These are phyloP conservation scores for Rhagophthalmus giganteus DNA, from an alignment of 2,888 invertebrate species.

Conservation along the genomic window DNA sequence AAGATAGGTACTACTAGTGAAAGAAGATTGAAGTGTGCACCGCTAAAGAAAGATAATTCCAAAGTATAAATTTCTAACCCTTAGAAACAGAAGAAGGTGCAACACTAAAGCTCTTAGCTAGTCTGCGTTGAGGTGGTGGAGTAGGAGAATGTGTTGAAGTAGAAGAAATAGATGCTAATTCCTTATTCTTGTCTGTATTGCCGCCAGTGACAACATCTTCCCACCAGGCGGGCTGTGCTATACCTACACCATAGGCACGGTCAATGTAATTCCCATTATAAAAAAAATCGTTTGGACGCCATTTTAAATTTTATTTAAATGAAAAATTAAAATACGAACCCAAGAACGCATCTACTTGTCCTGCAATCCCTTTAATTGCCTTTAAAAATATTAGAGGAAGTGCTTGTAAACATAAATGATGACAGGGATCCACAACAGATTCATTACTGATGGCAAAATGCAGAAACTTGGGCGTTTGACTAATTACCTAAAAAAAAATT, in stretches of 20 bases:
- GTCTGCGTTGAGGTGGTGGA: conserved; percentile 83
- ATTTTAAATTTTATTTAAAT: neutral
- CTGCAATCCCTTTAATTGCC: conserved; percentile 91
- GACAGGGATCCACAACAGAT: conserved; percentile 83
- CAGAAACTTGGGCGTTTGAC: conserved; percentile 72
- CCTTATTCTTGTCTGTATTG: conserved; percentile 53
- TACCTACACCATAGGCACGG: conserved; percentile 50
- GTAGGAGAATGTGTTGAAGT: conserved; percentile 70
- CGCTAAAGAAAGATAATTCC: neutral
- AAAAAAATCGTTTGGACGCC: conserved; percentile 19
- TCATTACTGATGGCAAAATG: conserved; percentile 80
- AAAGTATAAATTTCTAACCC: conserved; percentile 52
- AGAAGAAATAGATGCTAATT: conserved; percentile 39
- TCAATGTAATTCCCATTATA: conserved; percentile 30
- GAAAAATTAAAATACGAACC: conserved; percentile 60
- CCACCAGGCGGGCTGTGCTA: conserved; percentile 58
- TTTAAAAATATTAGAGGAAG: conserved; percentile 89
- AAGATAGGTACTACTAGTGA: no score
- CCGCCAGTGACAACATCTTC: conserved; percentile 55
- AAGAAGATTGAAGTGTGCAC: neutral
- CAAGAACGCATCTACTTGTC: conserved; percentile 92
- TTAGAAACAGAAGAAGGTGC: conserved; percentile 70
- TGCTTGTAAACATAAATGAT: conserved; percentile 82
- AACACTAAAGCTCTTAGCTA: conserved; percentile 91
- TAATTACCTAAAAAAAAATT: conserved; percentile 50